Base-by-base conservation (phyloP, 1,140 invertebrate genomes). In the Euura lappo region DNA sequence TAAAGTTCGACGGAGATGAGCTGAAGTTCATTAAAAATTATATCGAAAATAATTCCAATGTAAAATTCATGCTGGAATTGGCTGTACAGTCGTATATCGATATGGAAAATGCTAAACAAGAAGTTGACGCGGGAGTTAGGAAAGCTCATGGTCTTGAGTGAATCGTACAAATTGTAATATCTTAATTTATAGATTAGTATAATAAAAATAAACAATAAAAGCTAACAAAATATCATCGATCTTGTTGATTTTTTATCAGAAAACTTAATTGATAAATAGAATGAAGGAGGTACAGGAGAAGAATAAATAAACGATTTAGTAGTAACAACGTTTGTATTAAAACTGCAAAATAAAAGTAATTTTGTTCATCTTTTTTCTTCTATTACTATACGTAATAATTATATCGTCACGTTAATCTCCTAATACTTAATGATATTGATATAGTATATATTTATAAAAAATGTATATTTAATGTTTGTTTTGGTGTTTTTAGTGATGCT, bases 31-130 rank as follows among this genome's bases (percentile, higher is more conserved):
- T 94, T 44, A 84, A 90, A 70, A 84, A 89, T 73, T 95, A 92
- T 79, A 90, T 93, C 7, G 81, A 88, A 44, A 84, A 88, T n/a
- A 89, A 91, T 73, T 89, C 92, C 1, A 65, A 88, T 2, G 91
- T 90, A 78, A 91, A 90, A 80, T 87, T 86, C 2, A 89, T 90
- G 65, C 87, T 95, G 47, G 89, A 92, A 71, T 80, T 92, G 11
- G 91, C 91, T 0, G 70, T 95, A 2, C 90, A 93, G 77, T 88
- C 90, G 2, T 91, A 92, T 70, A 90, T 90, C 76, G 92, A 94
- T 79, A 76, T 91, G 45, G 88, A 88, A 67, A 85, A 90, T 44
- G 89, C 91, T 72, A 86, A 89, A 65, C 75, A 89, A 64, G 83
- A 90, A 74, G 74, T 93, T 0, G 88, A 90, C 65, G 79, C 90